Evolutionary conservation across 2,113 vertebrate species (phyloP), one percentile per base, ranked within the genome.

Genomic region (Neodon shergylaensis): DNA sequence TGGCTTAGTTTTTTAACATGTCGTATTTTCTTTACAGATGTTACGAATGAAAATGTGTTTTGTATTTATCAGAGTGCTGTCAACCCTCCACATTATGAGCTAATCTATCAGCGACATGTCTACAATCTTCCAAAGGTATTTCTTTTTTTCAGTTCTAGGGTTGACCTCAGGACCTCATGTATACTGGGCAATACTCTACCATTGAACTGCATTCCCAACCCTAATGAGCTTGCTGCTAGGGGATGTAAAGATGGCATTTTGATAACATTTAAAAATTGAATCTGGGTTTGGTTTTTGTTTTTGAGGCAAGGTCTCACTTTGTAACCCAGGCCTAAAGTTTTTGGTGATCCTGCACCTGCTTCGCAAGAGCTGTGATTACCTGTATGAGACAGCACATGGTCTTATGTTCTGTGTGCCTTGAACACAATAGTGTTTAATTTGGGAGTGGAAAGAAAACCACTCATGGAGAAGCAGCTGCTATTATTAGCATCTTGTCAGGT

Each of bases 81-180:
- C 96, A 99, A 99, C 73, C 99, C 99, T 0, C 99, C 99, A 42
- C 99, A 99, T 97, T 99, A 99, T 79, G 99, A 99, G 97, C 99
- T 99, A 3, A 98, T 99, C 96, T 99, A 99, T 82, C 99, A 99
- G 95, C 98, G 99, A 47, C 99, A 99, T 5, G 97, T 99, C 88
- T 99, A 99, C 98, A 99, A 98, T 97, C 98, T 99, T 22, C 99
- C 99, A 81, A 99, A 99, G 99, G 99, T 99, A 98, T 54, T 83
- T 94, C 83, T 3, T 77, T 3, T 17, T 54, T 17, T 26, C 65
- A 70, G 1, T 39, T 22, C 22, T 72, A 5, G 31, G 44, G 36
- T 88, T 54, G 47, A 54, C 28, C 47, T n/a, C 8, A 39, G 66
- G 49, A 39, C 44, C 28, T 52, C 33, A 17, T 54, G 22, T 36